Conservation (phyloP, 2,797 vertebrate genomes). For the Chelon auratus region DNA sequence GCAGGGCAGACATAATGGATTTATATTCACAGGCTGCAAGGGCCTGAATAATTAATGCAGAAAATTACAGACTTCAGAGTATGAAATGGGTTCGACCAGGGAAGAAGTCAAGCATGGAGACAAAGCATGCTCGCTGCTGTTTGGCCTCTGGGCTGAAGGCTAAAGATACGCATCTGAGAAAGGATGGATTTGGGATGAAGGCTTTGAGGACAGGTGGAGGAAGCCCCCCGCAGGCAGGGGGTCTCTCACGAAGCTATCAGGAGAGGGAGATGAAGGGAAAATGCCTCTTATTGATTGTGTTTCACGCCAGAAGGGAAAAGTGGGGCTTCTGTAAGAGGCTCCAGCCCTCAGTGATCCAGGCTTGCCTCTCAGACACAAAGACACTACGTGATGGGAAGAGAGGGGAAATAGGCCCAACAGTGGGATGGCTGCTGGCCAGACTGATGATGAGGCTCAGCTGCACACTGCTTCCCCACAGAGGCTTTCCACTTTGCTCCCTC, state of each 20-base stretch:
- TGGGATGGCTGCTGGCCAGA: constrained; percentile 53
- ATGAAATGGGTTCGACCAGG: constrained; percentile 38
- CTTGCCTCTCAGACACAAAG: constrained; percentile 52
- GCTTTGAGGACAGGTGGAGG: constrained; percentile 49
- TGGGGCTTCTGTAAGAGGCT: constrained; percentile 41
- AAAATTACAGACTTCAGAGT: constrained; percentile 66
- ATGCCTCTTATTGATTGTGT: constrained; percentile 63
- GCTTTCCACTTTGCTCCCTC: neutral
- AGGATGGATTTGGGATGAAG: constrained; percentile 50
- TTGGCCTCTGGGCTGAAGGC: constrained; percentile 56
- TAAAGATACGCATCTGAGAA: constrained; percentile 50
- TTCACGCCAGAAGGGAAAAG: constrained; percentile 48
- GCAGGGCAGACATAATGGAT: constrained; percentile 68
- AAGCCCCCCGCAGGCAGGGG: constrained; percentile 52
- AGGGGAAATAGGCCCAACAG: constrained; percentile 24
- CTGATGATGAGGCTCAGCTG: constrained; percentile 56
- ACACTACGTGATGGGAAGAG: constrained; percentile 27
- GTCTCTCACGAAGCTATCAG: constrained; percentile 41
- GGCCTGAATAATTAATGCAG: constrained; percentile 76
- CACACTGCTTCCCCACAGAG: constrained; percentile 18
- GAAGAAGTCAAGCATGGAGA: constrained; percentile 56
- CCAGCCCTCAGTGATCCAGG: constrained; percentile 19
- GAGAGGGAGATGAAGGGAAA: constrained; percentile 53
- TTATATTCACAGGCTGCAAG: constrained; percentile 68
- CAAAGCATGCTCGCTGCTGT: constrained; percentile 47